Percentiles rank a stretch among this genome's conserved stretches.
These are phyloP conservation scores for Thaumatotibia leucotreta DNA, from an alignment of 1,140 invertebrate species.

Conservation along the genomic window DNA sequence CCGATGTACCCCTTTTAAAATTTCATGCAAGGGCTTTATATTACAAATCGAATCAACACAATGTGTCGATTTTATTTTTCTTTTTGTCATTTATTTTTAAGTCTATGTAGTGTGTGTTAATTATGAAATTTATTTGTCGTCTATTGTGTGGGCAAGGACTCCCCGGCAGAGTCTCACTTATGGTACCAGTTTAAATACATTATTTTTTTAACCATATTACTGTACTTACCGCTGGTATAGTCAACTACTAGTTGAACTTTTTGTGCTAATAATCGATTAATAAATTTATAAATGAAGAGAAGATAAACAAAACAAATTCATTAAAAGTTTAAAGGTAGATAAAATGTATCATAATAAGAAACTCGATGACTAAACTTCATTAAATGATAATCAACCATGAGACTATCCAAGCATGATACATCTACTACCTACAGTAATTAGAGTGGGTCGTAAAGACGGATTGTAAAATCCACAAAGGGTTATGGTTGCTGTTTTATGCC, in stretches of 20 bases:
- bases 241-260: too few species aligned
- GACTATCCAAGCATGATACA: background rate
- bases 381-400: background rate
- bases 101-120: conserved; percentile 38
- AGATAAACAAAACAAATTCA: too few species aligned
- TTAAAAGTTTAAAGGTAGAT: too few species aligned
- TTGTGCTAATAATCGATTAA: too few species aligned
- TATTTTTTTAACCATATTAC: too few species aligned
- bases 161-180: background rate
- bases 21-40: conserved; percentile 59
- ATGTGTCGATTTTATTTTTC: conserved; percentile 46
- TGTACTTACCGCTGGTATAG: too few species aligned
- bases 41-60: conserved; percentile 69
- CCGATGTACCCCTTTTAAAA: conserved; percentile 62
- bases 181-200: background rate
- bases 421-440: background rate
- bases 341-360: too few species aligned
- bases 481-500: background rate
- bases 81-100: conserved; percentile 40
- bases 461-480: background rate
- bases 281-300: too few species aligned
- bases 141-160: conserved; percentile 3
- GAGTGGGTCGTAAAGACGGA: background rate
- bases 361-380: background rate
- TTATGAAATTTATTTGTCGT: conserved; percentile 35